Evolutionary conservation across 2,888 invertebrate species (phyloP).

Genomic region (Xylophagus ater): DNA sequence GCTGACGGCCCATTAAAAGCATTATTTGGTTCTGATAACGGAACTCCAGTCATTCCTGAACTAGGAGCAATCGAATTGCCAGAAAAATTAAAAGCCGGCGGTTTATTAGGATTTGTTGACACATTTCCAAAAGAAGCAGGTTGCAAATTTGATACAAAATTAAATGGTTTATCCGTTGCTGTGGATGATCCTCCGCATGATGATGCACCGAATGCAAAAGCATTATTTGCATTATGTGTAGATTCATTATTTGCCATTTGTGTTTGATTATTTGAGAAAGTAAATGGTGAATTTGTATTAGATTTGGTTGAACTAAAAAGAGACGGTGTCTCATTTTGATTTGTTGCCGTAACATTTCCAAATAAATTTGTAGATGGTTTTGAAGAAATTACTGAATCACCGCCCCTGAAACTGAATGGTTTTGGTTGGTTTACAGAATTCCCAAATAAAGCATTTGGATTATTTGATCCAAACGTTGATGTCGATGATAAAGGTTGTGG

Average conservation of each 20-base stretch:
- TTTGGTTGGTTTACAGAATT: neutral
- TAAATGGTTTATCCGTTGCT: conserved; percentile 6
- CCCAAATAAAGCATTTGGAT: neutral
- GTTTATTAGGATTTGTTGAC: neutral
- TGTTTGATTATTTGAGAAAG: neutral
- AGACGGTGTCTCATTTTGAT: neutral
- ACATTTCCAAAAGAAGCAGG: conserved; percentile 10
- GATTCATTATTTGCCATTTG: neutral
- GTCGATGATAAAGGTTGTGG: neutral
- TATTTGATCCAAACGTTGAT: neutral
- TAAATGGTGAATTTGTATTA: conserved; percentile 1
- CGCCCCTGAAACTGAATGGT: too few relatives aligned
- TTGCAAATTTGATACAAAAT: too few relatives aligned
- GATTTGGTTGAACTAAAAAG: neutral
- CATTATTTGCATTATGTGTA: neutral
- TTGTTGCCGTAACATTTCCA: conserved; percentile 1
- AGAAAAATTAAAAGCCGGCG: conserved; percentile 6
- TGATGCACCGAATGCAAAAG: conserved; percentile 4
- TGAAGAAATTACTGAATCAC: conserved; percentile 4
- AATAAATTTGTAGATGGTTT: conserved; percentile 2
- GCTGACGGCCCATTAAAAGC: neutral
- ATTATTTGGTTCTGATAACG: neutral
- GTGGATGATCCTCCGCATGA: neutral
- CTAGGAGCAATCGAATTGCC: conserved; percentile 4
- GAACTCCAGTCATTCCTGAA: too few relatives aligned